These are phyloP conservation scores for Pantala flavescens DNA, from an alignment of 1,140 invertebrate genomes.

Conservation along the genomic window DNA sequence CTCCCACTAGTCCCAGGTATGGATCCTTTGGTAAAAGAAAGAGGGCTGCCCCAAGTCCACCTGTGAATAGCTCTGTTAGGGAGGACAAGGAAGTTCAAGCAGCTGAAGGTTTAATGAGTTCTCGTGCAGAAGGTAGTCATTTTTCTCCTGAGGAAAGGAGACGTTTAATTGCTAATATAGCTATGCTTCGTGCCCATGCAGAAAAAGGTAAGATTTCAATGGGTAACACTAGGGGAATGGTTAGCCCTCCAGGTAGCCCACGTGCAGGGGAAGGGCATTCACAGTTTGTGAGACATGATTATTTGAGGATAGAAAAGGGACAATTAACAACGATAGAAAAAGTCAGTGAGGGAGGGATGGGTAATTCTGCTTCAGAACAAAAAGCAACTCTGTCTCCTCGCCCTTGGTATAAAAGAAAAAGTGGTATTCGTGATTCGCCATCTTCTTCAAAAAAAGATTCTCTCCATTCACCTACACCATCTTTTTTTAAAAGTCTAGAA, in stretches of 20 bases:
- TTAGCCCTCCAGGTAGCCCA: constrained; percentile 13
- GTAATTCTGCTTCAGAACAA: constrained; percentile 1
- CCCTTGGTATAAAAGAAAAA: constrained; percentile 53
- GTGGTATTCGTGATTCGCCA: background rate
- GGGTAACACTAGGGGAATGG: background rate
- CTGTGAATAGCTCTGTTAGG: constrained; percentile 26
- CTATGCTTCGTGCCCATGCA: constrained; percentile 24
- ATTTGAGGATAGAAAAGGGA: constrained; percentile 2
- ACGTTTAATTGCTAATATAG: constrained; percentile 24
- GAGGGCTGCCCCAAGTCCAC: constrained; percentile 48
- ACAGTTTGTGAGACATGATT: background rate
- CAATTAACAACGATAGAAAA: background rate
- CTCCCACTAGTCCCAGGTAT: background rate
- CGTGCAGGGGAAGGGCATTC: constrained; percentile 12
- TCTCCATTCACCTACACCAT: background rate
- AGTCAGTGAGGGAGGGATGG: background rate
- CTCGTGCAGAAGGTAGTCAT: background rate
- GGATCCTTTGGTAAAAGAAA: constrained; percentile 39
- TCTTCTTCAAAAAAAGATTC: background rate
- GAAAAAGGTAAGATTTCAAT: constrained; percentile 16
- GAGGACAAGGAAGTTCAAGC: constrained; percentile 18
- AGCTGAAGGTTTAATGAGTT: background rate
- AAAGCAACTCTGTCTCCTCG: constrained; percentile 38
- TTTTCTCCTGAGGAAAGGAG: constrained; percentile 24
- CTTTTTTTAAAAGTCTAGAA: constrained; percentile 9